Evolutionary conservation across 2,888 invertebrate genomes (phyloP).

Genomic region (Mimumesa dahlbomi): DNA sequence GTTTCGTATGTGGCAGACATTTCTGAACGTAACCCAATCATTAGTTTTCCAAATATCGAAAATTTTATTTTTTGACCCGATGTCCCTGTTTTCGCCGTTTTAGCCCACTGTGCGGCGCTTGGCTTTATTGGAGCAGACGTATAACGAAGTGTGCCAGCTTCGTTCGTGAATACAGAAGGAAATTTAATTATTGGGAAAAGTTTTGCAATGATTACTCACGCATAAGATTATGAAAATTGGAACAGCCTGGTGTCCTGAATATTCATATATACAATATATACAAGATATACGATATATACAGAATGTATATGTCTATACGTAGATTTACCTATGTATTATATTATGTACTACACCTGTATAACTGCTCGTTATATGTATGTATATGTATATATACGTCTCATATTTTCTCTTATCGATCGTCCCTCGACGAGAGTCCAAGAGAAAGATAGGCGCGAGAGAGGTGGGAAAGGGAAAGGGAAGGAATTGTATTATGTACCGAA

Average conservation of each 20-base stretch:
- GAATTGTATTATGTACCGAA: conserved; percentile 20
- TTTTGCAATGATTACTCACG: conserved; percentile 31
- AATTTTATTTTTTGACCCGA: too few relatives aligned
- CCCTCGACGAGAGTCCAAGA: conserved; percentile 6
- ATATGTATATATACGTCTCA: background rate
- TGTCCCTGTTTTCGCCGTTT: too few relatives aligned
- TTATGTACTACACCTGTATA: background rate
- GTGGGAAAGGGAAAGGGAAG: background rate
- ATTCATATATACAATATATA: too few relatives aligned
- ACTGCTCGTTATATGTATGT: background rate
- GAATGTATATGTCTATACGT: background rate
- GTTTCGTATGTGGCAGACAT: too few relatives aligned
- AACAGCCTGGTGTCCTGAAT: conserved; percentile 8
- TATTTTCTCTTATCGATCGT: conserved; percentile 47
- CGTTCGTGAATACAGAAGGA: background rate
- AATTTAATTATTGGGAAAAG: conserved; percentile 45
- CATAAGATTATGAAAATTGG: conserved; percentile 35
- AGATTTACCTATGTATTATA: background rate
- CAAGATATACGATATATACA: too few relatives aligned
- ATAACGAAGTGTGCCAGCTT: conserved; percentile 7
- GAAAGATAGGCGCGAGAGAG: background rate
- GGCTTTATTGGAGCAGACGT: background rate
- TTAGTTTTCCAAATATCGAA: too few relatives aligned
- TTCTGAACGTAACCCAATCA: too few relatives aligned
- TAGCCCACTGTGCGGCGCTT: too few relatives aligned